Evolutionary conservation across 2,797 vertebrate genomes (phyloP).

Genomic region (Ispidina lecontei): DNA sequence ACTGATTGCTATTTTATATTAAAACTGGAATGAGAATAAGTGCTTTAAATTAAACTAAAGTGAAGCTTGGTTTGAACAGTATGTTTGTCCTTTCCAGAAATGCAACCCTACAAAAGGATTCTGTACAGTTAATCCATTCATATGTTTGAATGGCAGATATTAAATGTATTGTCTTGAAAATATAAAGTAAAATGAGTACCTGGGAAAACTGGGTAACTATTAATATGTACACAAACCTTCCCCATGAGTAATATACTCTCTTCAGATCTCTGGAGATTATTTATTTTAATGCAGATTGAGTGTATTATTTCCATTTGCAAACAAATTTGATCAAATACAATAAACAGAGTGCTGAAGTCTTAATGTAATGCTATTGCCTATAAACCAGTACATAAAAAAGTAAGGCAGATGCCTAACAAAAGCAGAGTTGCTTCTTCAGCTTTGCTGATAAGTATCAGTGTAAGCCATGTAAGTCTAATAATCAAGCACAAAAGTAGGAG

Average conservation of each 20-base stretch:
- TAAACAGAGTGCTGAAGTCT: background rate
- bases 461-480: conserved; percentile 25
- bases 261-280: conserved; percentile 23
- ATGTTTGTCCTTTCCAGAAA: background rate
- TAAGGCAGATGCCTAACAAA: conserved; percentile 25
- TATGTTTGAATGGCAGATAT: background rate
- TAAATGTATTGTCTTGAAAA: background rate
- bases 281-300: conserved; percentile 16
- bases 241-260: background rate
- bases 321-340: conserved; percentile 20
- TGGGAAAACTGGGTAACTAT: background rate
- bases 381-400: conserved; percentile 30
- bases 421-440: background rate
- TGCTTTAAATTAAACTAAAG: background rate
- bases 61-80: background rate
- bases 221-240: background rate
- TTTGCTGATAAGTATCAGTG: conserved; percentile 30
- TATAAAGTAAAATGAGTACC: background rate
- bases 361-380: conserved; percentile 25
- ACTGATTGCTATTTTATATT: background rate
- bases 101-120: background rate
- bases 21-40: background rate
- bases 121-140: background rate
- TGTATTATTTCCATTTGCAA: conserved; percentile 19
- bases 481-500: background rate